Evolutionary conservation across 2,888 invertebrate genomes (phyloP), one percentile per base, ranked within the genome.

Genomic region (Xestia ashworthii): DNA sequence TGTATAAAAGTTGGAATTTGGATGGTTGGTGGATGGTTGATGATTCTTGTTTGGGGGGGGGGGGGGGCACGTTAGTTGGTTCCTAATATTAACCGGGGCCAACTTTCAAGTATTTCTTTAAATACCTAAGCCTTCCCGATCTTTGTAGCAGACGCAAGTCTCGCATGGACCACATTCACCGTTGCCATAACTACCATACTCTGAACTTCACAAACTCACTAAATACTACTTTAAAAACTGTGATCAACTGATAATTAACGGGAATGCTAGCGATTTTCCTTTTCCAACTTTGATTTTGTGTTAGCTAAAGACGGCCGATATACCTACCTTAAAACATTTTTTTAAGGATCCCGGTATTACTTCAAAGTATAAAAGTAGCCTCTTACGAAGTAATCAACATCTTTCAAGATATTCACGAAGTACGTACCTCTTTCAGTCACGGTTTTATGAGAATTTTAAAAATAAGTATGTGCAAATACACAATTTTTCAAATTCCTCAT

Each of bases 91-190:
- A 32, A 12, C 25, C 22, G 44, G 3, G 41, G 25, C 14, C 25
- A 25, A 53, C 5, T 3, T 5, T 25, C 44, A 16, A 66, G n/a
- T 14, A 8, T 14, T n/a, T 53, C 22, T 53, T 53, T 53, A 22
- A 4, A 55, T 55, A n/a, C 19, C 19, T 69, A n/a, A 95, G 44
- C 96, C 96, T 5, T 90, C 89, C 8, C 87, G 83, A 86, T 93
- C 89, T 4, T 87, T 86, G 89, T 88, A 91, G 84, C 96, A 96
- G 32, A 91, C 86, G 88, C 96, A 96, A 1, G 86, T 88, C 67
- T 93, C 92, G 89, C 95, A 95, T 0, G 71, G 64, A 3, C 90
- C 91, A 84, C 96, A 96, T 72, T 88, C 71, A 0, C 96, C 96
- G 88, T 96, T 96, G 65, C 94, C 94, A 32, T 32, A 69, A 3